phyloP scores from a whole-genome alignment of 2,888 invertebrate species.

The Cheilosia impressa region DNA sequence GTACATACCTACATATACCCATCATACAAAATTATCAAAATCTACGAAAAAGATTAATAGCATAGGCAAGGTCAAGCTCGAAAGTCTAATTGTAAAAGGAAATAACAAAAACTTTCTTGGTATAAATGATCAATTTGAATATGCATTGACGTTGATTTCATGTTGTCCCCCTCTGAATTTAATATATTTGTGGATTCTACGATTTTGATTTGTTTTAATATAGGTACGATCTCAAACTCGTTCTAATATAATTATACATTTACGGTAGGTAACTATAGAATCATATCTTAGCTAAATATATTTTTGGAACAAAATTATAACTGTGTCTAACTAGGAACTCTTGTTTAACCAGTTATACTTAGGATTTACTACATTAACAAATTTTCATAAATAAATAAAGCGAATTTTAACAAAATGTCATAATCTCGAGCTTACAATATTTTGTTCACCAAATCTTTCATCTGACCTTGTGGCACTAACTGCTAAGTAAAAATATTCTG shows the following conservation, averaged over 20 bases:
- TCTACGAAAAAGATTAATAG: too few relatives aligned
- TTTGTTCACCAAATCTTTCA: too few relatives aligned
- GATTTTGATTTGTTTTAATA: constrained; percentile 1
- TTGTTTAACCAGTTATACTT: constrained; percentile 5
- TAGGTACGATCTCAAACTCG: constrained; percentile 4
- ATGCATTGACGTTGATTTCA: constrained; percentile 2
- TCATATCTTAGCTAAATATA: not conserved
- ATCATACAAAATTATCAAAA: too few relatives aligned
- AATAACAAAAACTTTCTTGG: not conserved
- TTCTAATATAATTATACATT: not conserved
- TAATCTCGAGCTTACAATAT: too few relatives aligned
- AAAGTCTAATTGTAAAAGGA: too few relatives aligned
- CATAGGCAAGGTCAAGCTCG: too few relatives aligned
- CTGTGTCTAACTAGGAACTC: too few relatives aligned
- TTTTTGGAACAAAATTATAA: too few relatives aligned
- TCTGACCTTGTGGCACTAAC: too few relatives aligned
- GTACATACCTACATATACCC: too few relatives aligned
- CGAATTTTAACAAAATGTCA: not conserved
- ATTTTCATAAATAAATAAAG: not conserved
- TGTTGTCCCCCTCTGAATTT: constrained; percentile 1
- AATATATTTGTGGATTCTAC: not conserved
- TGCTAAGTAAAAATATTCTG: too few relatives aligned
- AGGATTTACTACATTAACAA: not conserved
- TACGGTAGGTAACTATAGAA: not conserved
- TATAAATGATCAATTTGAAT: constrained; percentile 1